These are phyloP conservation scores for Brachionus manjavacas DNA, from an alignment of 1,140 invertebrate genomes.

Conservation along the genomic window DNA sequence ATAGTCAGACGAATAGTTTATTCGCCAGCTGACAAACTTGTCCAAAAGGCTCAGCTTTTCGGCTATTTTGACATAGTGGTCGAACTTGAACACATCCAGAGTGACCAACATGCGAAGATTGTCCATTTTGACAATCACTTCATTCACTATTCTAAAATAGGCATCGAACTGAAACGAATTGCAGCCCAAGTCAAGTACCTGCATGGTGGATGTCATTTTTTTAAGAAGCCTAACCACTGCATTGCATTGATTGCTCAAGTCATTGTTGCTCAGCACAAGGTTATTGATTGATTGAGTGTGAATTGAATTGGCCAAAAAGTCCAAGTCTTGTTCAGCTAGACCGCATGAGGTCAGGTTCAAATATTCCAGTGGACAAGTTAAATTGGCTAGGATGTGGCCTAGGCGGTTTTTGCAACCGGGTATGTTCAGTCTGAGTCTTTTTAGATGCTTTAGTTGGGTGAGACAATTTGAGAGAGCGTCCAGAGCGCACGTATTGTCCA, in stretches of 20 bases:
- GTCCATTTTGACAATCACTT: not conserved
- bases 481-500: not conserved
- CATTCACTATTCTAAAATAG: not conserved
- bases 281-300: not conserved
- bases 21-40: constrained; percentile 4
- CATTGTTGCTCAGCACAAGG: constrained; percentile 8
- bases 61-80: constrained; percentile 2
- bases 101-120: constrained; percentile 9
- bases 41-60: not conserved
- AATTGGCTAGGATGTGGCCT: not conserved
- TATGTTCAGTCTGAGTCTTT: not conserved
- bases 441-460: not conserved
- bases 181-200: constrained; percentile 10
- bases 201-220: not conserved
- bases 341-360: constrained; percentile 27
- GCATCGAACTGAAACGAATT: not conserved
- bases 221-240: not conserved
- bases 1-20: constrained; percentile 23
- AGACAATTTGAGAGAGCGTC: not conserved
- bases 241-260: not conserved
- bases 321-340: not conserved
- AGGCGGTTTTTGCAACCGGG: not conserved
- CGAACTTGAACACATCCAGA: constrained; percentile 17
- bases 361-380: not conserved
- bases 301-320: not conserved